A percentile compares a stretch with the other conserved stretches of the same genome.
Conservation (phyloP, 2,797 vertebrate genomes). For the Euphonia xanthogaster region DNA sequence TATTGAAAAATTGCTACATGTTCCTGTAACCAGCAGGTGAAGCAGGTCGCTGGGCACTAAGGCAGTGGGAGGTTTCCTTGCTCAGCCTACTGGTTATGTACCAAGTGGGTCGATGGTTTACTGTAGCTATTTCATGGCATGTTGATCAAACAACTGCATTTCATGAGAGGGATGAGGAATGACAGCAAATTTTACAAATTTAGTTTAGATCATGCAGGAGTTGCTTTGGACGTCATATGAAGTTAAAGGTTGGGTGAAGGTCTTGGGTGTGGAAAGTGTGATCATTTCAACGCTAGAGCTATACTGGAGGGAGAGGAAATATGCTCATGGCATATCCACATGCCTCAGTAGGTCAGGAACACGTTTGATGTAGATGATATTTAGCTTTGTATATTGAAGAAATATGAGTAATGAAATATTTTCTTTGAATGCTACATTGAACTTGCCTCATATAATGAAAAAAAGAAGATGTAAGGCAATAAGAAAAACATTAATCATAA, state of each 20-base stretch:
- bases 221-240: background rate
- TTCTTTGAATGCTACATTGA: background rate
- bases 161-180: background rate
- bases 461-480: background rate
- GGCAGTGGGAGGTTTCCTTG: background rate
- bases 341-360: background rate
- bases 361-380: background rate
- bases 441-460: background rate
- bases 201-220: background rate
- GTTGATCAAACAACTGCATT: background rate
- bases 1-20: accelerated
- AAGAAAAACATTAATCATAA: slow-evolving; percentile 14
- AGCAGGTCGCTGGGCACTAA: background rate
- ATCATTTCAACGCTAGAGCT: background rate
- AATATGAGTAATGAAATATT: background rate
- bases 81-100: accelerated
- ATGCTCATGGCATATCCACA: background rate
- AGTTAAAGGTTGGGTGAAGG: background rate
- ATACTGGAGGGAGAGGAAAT: background rate
- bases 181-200: background rate
- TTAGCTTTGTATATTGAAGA: background rate
- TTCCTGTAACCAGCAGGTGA: background rate
- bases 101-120: background rate
- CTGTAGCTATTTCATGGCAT: background rate
- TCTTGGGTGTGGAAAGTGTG: background rate